phyloP scores from a whole-genome alignment of 2,113 vertebrate species.

The Notothenia coriiceps region DNA sequence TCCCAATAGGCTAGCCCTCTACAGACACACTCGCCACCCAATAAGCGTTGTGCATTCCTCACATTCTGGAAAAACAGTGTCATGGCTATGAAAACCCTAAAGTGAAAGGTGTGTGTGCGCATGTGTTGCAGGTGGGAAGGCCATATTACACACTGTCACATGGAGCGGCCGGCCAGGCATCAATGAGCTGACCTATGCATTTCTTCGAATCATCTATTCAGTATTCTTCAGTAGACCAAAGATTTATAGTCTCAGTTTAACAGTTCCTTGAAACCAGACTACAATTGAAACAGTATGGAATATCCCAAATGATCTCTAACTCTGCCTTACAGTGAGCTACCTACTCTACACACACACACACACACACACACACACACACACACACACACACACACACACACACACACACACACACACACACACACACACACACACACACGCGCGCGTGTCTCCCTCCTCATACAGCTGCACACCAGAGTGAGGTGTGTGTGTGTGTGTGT shows the following conservation, averaged over 20 bases:
- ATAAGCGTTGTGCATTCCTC: constrained; percentile 61
- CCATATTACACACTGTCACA: constrained; percentile 54
- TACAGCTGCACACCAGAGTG: too few relatives aligned
- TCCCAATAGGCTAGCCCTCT: constrained; percentile 40
- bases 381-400: neutral
- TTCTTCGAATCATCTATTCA: constrained; percentile 50
- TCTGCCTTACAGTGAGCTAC: constrained; percentile 9
- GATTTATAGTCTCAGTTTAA: constrained; percentile 55
- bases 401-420: constrained; percentile 1
- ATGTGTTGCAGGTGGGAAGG: constrained; percentile 44
- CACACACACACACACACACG: neutral
- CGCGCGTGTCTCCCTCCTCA: too few relatives aligned
- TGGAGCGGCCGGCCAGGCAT: constrained; percentile 33
- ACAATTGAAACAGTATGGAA: constrained; percentile 35
- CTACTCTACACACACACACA: neutral
- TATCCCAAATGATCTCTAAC: constrained; percentile 30
- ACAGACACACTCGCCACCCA: constrained; percentile 33
- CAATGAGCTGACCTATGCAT: constrained; percentile 23
- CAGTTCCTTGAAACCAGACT: constrained; percentile 44
- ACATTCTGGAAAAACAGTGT: constrained; percentile 73
- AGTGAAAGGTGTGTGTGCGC: constrained; percentile 37
- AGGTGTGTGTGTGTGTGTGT: constrained; percentile 5
- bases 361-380: neutral
- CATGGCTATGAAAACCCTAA: constrained; percentile 66
- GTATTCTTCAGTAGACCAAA: constrained; percentile 35